Evolutionary conservation across 1,140 invertebrate species (phyloP).

Genomic region (Drosophila prosaltans): DNA sequence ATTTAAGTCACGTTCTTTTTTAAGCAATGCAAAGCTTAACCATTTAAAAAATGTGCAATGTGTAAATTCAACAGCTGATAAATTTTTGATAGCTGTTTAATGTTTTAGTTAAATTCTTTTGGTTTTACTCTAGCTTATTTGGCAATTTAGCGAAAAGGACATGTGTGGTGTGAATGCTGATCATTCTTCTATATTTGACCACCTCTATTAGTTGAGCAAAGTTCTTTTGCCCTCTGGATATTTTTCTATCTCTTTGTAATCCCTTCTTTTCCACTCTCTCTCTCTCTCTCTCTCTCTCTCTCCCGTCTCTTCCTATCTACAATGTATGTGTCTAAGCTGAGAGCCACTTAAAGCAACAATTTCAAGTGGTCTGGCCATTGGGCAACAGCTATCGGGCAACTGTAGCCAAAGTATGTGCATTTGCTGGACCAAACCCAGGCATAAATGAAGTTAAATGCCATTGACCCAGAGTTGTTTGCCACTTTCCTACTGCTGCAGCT

Average conservation of each 20-base stretch:
- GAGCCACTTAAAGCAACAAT: conserved; percentile 41
- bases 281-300: neutral
- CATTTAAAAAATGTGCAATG: too few species aligned
- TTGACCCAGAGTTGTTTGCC: conserved; percentile 36
- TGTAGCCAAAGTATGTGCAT: conserved; percentile 23
- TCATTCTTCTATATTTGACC: conserved; percentile 13
- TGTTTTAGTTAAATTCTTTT: neutral
- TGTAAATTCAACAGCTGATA: neutral
- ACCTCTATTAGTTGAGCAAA: conserved; percentile 40
- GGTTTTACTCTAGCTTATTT: neutral
- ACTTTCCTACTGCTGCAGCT: conserved; percentile 6
- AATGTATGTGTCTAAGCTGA: neutral
- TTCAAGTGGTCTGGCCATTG: conserved; percentile 27
- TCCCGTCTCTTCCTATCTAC: neutral
- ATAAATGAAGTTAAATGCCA: conserved; percentile 57
- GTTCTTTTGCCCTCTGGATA: neutral
- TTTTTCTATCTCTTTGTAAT: neutral
- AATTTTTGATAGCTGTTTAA: neutral
- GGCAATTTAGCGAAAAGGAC: neutral
- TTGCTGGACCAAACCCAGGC: conserved; percentile 13
- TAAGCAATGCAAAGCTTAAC: too few species aligned
- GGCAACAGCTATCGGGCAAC: conserved; percentile 16
- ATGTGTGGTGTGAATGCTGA: neutral
- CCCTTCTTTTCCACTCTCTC: neutral
- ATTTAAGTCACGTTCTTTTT: too few species aligned